Evolutionary conservation across 2,113 vertebrate species (phyloP), one percentile per base, ranked within the genome.

Genomic region (Sphyrna mokarran): DNA sequence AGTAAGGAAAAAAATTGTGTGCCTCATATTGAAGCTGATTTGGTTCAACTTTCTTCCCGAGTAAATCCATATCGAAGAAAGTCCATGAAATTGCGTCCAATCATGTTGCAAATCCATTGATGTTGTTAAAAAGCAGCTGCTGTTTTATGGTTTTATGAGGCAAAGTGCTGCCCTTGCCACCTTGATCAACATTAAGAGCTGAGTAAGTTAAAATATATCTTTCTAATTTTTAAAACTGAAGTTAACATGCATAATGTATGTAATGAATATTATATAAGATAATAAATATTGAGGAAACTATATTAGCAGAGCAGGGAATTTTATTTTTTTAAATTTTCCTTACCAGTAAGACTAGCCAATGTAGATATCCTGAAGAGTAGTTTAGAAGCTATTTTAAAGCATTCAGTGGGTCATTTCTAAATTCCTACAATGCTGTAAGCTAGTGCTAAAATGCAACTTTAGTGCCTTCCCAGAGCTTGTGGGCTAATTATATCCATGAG

Each of bases 221-320:
- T 95, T 95, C 33, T 54, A 95, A 95, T 95, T 95, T 95, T 95
- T 76, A 95, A 95, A 95, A 29, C 43, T 95, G 94, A 76, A 95
- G 43, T 95, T 95, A 72, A 70, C 94, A 95, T 95, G 94, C 94
- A 95, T 95, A 95, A 95, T 95, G 94, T 72, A 95, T 72, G 94
- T 72, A 76, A 95, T 95, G 43, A 95, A 95, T 95, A 54, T 95
- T 95, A 72, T 48, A 95, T 95, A 95, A 95, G 94, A 70, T 95
- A 95, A 95, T 95, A 95, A 72, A 76, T 95, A 76, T 54, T 54
- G 94, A 23, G 94, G 54, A 95, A 95, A 33, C 68, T 95, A 23
- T 72, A 72, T 95, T 95, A 37, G 18, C 76, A 14, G 68, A 76
- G 18, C 14, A 76, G 29, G 40, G 69, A 95, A 29, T 95, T 95